Evolutionary conservation across 2,797 vertebrate species (phyloP), one percentile per base, ranked within the genome.

Genomic region (Protosalanx chinensis): DNA sequence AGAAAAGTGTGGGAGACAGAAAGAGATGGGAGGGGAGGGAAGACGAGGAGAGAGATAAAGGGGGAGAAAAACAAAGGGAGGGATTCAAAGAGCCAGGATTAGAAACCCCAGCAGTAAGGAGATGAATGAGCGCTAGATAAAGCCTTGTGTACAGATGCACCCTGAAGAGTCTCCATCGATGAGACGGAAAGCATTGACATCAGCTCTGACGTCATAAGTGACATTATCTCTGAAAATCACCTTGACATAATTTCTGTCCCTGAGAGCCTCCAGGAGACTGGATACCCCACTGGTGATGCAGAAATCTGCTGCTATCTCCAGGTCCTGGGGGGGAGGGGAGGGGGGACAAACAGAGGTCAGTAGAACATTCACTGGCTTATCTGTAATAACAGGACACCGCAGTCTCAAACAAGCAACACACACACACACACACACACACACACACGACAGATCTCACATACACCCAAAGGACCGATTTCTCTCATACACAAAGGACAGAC

Each of bases 281-380:
- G 80, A 82, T 46, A 97, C 92, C 6, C 96, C 92, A 4, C 92
- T 93, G 20, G 95, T 93, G 63, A 99, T 88, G 0, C 82, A 90
- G 84, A 99, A 99, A 81, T 95, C 96, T 23, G 97, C 97, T 73
- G 98, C 97, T 75, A 99, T 96, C 86, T 99, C 98, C 69, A 99
- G 92, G 80, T 99, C 98, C 98, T 99, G 86, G 60, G 78, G 70
- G 53, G 46, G 73, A 2, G 68, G 67, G 61, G 60, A 56, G 13
- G 35, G 33, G 37, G 58, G 70, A 46, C 23, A 84, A 20, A 75
- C 78, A 79, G 33, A 10, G 16, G 71, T 73, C 84, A 60, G 46
- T n/a, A 84, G 72, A 76, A 77, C 69, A 78, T 16, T 64, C n/a
- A 71, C 75, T 60, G 61, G 77, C 20, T 29, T 67, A 74, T 76